These are phyloP conservation scores for Trichogramma pretiosum DNA, from an alignment of 1,140 invertebrate species.

Conservation along the genomic window DNA sequence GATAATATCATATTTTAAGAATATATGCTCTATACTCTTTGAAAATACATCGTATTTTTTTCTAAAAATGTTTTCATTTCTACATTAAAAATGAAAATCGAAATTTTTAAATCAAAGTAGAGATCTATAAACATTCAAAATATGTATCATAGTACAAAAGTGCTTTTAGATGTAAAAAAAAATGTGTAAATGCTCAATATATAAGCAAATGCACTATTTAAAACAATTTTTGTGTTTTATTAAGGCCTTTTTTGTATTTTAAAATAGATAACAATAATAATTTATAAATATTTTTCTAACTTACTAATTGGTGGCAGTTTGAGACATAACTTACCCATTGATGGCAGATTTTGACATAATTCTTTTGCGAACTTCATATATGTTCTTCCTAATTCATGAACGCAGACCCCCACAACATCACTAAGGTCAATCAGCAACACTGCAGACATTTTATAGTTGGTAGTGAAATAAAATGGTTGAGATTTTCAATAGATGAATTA, in stretches of 20 bases:
- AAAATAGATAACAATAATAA: too few species aligned
- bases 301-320: neutral
- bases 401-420: slow-evolving; percentile 92
- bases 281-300: too few species aligned
- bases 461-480: slow-evolving; percentile 1
- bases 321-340: slow-evolving; percentile 77
- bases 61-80: slow-evolving; percentile 7
- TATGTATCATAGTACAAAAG: slow-evolving; percentile 19
- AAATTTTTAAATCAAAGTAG: slow-evolving; percentile 6
- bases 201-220: slow-evolving; percentile 14
- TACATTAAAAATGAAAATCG: slow-evolving; percentile 9
- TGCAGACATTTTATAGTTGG: slow-evolving; percentile 31
- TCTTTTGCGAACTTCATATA: slow-evolving; percentile 82
- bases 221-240: slow-evolving; percentile 3
- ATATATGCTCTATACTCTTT: slow-evolving; percentile 4
- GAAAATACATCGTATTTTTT: slow-evolving; percentile 13
- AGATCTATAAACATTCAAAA: slow-evolving; percentile 12
- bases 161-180: slow-evolving; percentile 16
- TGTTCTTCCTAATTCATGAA: slow-evolving; percentile 88
- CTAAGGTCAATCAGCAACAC: slow-evolving; percentile 97
- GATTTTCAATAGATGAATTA: slow-evolving; percentile 20
- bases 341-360: slow-evolving; percentile 86
- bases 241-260: too few species aligned
- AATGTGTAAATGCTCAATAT: slow-evolving; percentile 15
- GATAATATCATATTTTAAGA: slow-evolving; percentile 7